A percentile compares a stretch with the other conserved stretches of the same genome.
These are phyloP conservation scores for Aphaenogaster floridana DNA, from an alignment of 1,140 invertebrate species.

Conservation along the genomic window DNA sequence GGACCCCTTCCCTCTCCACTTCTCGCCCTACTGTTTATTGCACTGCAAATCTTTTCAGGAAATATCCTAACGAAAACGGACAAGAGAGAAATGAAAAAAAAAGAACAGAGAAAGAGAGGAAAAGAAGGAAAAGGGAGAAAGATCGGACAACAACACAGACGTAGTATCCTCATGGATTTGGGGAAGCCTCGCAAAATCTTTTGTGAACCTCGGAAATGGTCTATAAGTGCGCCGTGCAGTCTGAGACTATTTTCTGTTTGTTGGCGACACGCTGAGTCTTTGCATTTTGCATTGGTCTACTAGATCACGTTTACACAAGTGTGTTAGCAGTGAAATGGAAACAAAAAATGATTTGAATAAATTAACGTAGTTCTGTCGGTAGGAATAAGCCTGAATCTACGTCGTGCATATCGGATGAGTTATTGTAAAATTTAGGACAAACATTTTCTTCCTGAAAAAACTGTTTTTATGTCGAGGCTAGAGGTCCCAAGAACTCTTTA, in stretches of 20 bases:
- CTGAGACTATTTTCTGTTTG: not conserved
- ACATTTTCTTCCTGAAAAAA: not conserved
- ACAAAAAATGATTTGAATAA: not conserved
- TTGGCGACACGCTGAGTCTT: not conserved
- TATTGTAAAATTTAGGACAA: not conserved
- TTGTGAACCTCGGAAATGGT: conserved; percentile 29
- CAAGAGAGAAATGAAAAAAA: not conserved
- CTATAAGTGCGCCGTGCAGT: not conserved
- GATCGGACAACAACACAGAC: conserved; percentile 55
- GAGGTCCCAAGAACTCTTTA: not conserved
- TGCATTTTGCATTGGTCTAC: not conserved
- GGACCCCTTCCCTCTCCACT: not conserved
- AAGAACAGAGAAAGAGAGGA: not conserved
- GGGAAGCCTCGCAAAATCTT: conserved; percentile 9
- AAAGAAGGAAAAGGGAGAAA: conserved; percentile 24
- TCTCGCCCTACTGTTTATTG: conserved; percentile 76
- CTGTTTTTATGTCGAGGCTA: not conserved
- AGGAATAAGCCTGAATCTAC: not conserved
- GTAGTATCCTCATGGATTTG: not conserved
- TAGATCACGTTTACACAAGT: not conserved
- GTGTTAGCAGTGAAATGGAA: too few species aligned
- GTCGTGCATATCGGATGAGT: not conserved
- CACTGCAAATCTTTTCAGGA: conserved; percentile 78
- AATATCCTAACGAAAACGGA: conserved; percentile 65
- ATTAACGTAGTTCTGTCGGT: not conserved